Percentiles rank a stretch among this genome's conserved stretches.
Evolutionary conservation across 2,797 vertebrate genomes (phyloP).

Genomic region (Enteromius fasciolatus): DNA sequence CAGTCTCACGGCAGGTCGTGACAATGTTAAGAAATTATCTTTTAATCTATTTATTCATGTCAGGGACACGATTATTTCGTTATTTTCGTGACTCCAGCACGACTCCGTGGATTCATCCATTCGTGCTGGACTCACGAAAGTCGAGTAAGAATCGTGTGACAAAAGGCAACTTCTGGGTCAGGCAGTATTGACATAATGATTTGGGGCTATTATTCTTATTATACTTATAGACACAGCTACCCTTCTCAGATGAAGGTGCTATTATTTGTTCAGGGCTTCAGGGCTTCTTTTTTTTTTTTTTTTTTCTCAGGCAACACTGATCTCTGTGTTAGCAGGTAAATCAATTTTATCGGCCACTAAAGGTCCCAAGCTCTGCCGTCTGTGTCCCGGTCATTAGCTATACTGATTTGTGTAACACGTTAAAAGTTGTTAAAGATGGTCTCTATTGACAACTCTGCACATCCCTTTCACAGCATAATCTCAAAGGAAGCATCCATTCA

Average conservation of each 20-base stretch:
- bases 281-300: background rate
- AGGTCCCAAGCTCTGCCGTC: constrained; percentile 43
- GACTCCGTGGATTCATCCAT: no score
- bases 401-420: constrained; percentile 65
- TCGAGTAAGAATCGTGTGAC: no score
- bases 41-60: no score
- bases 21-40: no score
- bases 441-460: constrained; percentile 61
- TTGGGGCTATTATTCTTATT: constrained; percentile 39
- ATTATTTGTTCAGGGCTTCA: constrained; percentile 46
- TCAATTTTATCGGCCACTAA: constrained; percentile 56
- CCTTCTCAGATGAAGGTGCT: constrained; percentile 43
- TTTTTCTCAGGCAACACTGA: constrained; percentile 3
- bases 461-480: constrained; percentile 52
- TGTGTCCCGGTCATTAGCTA: constrained; percentile 62
- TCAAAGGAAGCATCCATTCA: constrained; percentile 59
- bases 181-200: constrained; percentile 19
- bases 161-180: no score
- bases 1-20: no score
- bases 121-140: no score
- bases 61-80: no score
- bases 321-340: constrained; percentile 54
- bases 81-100: no score
- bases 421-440: constrained; percentile 59
- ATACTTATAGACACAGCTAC: constrained; percentile 37